Percentiles rank a stretch among this genome's conserved stretches.
phyloP scores from a whole-genome alignment of 2,113 vertebrate genomes.

The Nymphicus hollandicus region DNA sequence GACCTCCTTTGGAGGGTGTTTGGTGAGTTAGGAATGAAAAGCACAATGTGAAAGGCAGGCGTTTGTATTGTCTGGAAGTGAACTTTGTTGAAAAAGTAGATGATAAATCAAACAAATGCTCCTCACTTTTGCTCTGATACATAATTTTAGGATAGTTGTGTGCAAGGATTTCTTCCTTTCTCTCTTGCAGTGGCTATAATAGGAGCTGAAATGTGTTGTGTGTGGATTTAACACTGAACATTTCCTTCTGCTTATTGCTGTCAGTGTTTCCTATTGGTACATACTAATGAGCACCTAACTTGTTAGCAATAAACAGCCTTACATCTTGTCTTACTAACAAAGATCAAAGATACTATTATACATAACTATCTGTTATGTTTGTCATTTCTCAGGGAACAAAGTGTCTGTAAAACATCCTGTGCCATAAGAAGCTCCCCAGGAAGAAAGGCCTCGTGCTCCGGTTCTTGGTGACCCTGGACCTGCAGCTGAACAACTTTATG shows the following conservation, averaged over 20 bases:
- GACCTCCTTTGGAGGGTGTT: neutral
- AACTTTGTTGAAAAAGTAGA: neutral
- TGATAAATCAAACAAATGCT: neutral
- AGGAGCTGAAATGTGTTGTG: neutral
- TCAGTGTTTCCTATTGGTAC: neutral
- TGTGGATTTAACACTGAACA: neutral
- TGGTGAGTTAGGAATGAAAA: neutral
- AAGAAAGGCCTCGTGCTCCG: neutral
- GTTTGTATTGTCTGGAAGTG: neutral
- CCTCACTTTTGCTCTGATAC: neutral
- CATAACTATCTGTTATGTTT: conserved; percentile 47
- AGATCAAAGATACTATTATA: conserved; percentile 22
- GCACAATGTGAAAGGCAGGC: neutral
- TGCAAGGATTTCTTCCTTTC: neutral
- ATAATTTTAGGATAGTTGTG: neutral
- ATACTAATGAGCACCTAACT: conserved; percentile 32
- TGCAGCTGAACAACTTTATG: conserved; percentile 36
- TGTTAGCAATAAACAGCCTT: conserved; percentile 44
- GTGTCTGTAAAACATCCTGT: conserved; percentile 19
- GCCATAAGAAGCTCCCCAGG: conserved; percentile 19
- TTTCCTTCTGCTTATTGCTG: neutral
- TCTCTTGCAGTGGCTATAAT: neutral
- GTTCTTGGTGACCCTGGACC: neutral
- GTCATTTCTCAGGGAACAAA: conserved; percentile 62
- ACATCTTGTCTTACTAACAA: conserved; percentile 32